Conservation (phyloP, 2,113 vertebrate genomes). For the Labrus mixtus region DNA sequence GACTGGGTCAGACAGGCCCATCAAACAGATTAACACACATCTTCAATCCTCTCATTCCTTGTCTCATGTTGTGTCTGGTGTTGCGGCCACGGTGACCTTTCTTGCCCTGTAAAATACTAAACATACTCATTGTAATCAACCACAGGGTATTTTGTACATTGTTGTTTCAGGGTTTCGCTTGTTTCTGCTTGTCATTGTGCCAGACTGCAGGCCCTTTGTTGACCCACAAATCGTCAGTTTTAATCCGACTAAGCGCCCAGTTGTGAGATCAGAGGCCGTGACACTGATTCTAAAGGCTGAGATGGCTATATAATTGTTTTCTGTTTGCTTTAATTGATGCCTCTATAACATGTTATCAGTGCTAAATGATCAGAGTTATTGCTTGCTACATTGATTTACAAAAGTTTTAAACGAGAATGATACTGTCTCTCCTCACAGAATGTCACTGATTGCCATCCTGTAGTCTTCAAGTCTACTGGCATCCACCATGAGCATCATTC, state of each 20-base stretch:
- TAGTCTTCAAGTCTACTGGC: conserved; percentile 67
- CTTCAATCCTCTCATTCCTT: conserved; percentile 63
- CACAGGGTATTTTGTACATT: neutral
- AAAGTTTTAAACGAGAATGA: neutral
- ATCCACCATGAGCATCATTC: conserved; percentile 85
- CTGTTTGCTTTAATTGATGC: conserved; percentile 32
- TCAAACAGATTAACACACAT: conserved; percentile 74
- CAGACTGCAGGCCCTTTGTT: conserved; percentile 62
- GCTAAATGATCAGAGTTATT: neutral
- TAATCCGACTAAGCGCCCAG: conserved; percentile 76
- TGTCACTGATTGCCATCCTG: conserved; percentile 69
- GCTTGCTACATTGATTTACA: neutral
- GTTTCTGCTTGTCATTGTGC: conserved; percentile 41
- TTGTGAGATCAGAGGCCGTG: conserved; percentile 73
- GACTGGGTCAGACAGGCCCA: conserved; percentile 70
- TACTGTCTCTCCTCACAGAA: conserved; percentile 61
- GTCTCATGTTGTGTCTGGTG: conserved; percentile 59
- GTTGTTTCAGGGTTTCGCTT: conserved; percentile 13
- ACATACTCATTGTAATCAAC: conserved; percentile 6
- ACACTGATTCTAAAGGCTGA: conserved; percentile 56
- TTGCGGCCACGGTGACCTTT: conserved; percentile 38
- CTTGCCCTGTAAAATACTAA: conserved; percentile 16
- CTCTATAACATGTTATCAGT: neutral
- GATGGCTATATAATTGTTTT: conserved; percentile 38
- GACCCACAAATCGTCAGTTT: conserved; percentile 68